phyloP scores from a whole-genome alignment of 2,113 vertebrate species.

The Campylomormyrus numenius region DNA sequence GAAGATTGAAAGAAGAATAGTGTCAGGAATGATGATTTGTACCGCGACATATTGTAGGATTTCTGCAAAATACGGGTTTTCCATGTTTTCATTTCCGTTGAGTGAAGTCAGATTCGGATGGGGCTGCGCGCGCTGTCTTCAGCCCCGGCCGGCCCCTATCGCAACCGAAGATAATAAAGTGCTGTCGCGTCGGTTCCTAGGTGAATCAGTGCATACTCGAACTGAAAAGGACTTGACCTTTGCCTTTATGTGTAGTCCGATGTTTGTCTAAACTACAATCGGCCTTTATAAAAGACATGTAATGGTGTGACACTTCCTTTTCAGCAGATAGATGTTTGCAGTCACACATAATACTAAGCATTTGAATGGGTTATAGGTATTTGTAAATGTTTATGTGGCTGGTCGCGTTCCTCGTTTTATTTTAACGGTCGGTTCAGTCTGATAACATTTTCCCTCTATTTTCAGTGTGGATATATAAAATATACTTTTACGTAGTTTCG shows the following conservation, averaged over 20 bases:
- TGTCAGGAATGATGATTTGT: not conserved
- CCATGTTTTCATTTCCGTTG: not conserved
- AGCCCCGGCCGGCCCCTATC: not conserved
- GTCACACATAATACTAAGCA: constrained; percentile 71
- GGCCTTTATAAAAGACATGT: constrained; percentile 87
- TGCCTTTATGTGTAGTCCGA: constrained; percentile 90
- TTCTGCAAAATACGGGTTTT: not conserved
- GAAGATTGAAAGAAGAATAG: not conserved
- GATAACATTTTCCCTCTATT: not conserved
- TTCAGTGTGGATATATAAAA: not conserved
- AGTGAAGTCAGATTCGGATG: not conserved
- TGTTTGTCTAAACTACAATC: constrained; percentile 99
- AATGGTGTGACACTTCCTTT: constrained; percentile 87
- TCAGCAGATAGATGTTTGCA: constrained; percentile 85
- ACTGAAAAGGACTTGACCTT: constrained; percentile 98
- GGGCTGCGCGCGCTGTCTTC: not conserved
- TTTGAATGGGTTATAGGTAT: constrained; percentile 76
- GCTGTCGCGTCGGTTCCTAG: constrained; percentile 87
- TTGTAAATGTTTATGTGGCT: constrained; percentile 51
- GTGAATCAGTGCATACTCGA: constrained; percentile 93
- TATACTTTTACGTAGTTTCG: not conserved
- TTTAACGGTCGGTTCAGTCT: not conserved
- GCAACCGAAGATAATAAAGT: constrained; percentile 44
- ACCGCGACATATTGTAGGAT: not conserved
- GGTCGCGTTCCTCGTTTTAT: constrained; percentile 24